Percentiles rank a stretch among this genome's conserved stretches.
Evolutionary conservation across 2,113 vertebrate species (phyloP).

Genomic region (Aldabrachelys gigantea): DNA sequence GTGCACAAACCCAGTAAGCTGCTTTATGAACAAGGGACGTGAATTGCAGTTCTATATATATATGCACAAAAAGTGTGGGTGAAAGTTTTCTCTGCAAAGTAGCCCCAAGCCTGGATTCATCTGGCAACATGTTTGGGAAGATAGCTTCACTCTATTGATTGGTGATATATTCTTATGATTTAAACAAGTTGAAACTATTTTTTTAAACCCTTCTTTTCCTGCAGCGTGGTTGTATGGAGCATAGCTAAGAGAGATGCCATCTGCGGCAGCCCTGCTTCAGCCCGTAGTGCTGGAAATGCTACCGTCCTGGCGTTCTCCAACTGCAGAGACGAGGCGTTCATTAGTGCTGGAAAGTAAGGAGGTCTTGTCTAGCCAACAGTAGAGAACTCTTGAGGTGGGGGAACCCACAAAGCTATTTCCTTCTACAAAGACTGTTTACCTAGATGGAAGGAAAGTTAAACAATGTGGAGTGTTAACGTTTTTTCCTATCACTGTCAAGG

Average conservation of each 20-base stretch:
- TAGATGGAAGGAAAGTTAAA: background rate
- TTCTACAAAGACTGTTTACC: background rate
- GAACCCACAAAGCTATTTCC: background rate
- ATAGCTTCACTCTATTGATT: background rate
- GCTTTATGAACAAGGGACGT: background rate
- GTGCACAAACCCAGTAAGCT: background rate
- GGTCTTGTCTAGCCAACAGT: conserved; percentile 3
- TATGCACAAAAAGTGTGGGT: background rate
- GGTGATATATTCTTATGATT: background rate
- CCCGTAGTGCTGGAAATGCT: conserved; percentile 78
- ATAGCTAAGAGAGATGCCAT: conserved; percentile 83
- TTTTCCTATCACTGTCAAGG: background rate
- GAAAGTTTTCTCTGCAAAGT: background rate
- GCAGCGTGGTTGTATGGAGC: conserved; percentile 90
- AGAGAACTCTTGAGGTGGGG: background rate
- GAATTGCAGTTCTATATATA: background rate
- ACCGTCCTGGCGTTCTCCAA: conserved; percentile 79
- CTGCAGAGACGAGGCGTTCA: conserved; percentile 82
- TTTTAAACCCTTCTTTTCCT: background rate
- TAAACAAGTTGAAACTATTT: background rate
- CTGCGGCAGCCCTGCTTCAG: conserved; percentile 84
- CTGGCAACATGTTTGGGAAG: background rate
- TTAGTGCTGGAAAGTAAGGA: conserved; percentile 89
- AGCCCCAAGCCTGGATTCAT: background rate
- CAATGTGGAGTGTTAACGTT: background rate